Percentiles rank a stretch among this genome's conserved stretches.
These are phyloP conservation scores for Forbesichthys agassizii DNA, from an alignment of 2,113 vertebrate genomes.

Conservation along the genomic window DNA sequence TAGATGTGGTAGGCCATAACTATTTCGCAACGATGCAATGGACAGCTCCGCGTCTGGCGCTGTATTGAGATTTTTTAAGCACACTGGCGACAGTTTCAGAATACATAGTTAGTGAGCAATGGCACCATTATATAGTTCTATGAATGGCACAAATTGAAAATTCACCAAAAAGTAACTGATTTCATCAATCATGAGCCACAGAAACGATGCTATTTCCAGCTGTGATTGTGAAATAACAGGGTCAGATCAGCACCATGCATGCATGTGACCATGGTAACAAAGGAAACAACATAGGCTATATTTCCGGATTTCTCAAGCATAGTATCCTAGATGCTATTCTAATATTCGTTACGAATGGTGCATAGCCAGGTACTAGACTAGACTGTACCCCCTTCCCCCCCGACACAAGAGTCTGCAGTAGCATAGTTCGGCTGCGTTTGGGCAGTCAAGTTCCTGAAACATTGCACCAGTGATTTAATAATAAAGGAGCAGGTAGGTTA, in stretches of 20 bases:
- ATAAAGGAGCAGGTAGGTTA: too few relatives aligned
- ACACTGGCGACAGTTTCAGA: background rate
- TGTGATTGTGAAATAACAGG: background rate
- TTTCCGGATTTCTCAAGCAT: background rate
- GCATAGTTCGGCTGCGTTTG: conserved; percentile 24
- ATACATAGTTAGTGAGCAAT: background rate
- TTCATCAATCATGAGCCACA: too few relatives aligned
- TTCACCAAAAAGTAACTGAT: too few relatives aligned
- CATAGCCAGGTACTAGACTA: background rate
- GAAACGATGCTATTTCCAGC: background rate
- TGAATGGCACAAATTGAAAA: background rate
- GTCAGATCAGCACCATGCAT: background rate
- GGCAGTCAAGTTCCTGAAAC: conserved; percentile 44
- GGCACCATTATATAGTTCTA: background rate
- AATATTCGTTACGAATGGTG: too few relatives aligned
- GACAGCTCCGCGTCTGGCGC: conserved; percentile 61
- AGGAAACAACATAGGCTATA: conserved; percentile 55
- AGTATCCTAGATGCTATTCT: background rate
- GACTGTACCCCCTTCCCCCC: too few relatives aligned
- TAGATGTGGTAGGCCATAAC: background rate
- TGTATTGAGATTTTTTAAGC: conserved; percentile 22
- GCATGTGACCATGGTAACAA: conserved; percentile 66
- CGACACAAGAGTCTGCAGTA: background rate
- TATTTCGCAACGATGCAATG: conserved; percentile 65
- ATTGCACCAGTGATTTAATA: conserved; percentile 8